Evolutionary conservation across 2,888 invertebrate species (phyloP), one percentile per base, ranked within the genome.

Genomic region (Cephus pygmeus): DNA sequence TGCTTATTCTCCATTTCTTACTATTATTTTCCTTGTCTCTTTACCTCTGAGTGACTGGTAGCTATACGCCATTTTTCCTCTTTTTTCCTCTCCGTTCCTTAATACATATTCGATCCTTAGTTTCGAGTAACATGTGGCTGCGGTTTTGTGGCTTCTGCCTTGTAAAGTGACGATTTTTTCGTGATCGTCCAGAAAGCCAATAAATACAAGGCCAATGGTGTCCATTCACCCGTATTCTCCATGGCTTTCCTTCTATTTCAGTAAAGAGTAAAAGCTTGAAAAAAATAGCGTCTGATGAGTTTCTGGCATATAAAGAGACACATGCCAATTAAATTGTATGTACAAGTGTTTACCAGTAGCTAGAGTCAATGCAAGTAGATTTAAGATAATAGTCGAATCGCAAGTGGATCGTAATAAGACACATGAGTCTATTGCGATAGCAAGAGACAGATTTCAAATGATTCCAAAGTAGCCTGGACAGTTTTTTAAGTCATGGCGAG

Each of bases 291-390:
- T 9, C 9, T 56, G 23, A 56, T 9, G 23, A 56, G 56, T 23
- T 9, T 2, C 23, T 56, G 23, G 82, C 82, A 81, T 85, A 85
- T 83, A 85, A 83, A 84, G 82, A 86, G 83, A 85, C 85, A 87
- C 84, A 83, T 83, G 86, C 84, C 87, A 88, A 88, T 88, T 88
- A 89, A 89, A 88, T 56, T 56, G 56, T 56, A 56, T 56, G 23
- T 86, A 89, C 89, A 88, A 89, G 89, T 89, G 89, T 89, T 87
- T 84, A 82, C 83, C 87, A 87, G 86, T 82, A 82, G 84, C 56
- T 56, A 9, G 56, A 23, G 23, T 56, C 23, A 56, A 23, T 56
- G 23, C 1, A 23, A 40, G 56, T 9, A 56, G 56, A 56, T 56
- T 56, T 56, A 23, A 56, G 56, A 56, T 56, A 56, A 56, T 56